Base-by-base conservation (phyloP, 2,888 invertebrate species). In the Hanleya hanleyi region DNA sequence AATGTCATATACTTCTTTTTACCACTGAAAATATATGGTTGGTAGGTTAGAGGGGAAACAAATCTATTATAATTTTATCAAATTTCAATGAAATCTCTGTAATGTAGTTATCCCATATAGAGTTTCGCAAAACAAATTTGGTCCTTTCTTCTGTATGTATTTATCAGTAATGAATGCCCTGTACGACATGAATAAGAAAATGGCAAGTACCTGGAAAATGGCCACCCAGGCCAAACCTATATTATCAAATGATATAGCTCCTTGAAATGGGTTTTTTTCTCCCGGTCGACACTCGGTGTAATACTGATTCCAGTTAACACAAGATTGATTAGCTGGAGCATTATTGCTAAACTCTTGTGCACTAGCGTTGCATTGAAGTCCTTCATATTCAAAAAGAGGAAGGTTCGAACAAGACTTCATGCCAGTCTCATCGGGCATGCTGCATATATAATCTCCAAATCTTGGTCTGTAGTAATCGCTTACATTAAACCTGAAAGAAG, bases 171-270 rank as follows among this genome's bases (percentile, higher is more conserved):
- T n/a, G n/a, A n/a, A n/a, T n/a, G n/a, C n/a, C n/a, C n/a, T n/a
- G n/a, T n/a, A n/a, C n/a, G n/a, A n/a, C n/a, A n/a, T n/a, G n/a
- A n/a, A n/a, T n/a, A n/a, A n/a, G n/a, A n/a, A n/a, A n/a, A n/a
- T n/a, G n/a, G n/a, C n/a, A n/a, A n/a, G n/a, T n/a, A 98, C 99
- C 93, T 99, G 94, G 92, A 99, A 99, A 91, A 99, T 99, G 82
- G 99, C 99, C 79, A 99, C 98, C 99, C 99, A 99, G 33, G 99
- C 99, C 86, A 99, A 94, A 80, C 99, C 99, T 87, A 99, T 99
- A 92, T 99, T 99, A 92, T 99, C 99, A 91, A 99, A 99, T 50
- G 98, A 98, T 88, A 99, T 99, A 73, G 99, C 98, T 76, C 99
- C 99, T 92, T 97, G 97, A 91, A 99, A 99, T 18, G 99, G 99